Evolutionary conservation across 2,888 invertebrate species (phyloP).

Genomic region (Cheilosia vulpina): DNA sequence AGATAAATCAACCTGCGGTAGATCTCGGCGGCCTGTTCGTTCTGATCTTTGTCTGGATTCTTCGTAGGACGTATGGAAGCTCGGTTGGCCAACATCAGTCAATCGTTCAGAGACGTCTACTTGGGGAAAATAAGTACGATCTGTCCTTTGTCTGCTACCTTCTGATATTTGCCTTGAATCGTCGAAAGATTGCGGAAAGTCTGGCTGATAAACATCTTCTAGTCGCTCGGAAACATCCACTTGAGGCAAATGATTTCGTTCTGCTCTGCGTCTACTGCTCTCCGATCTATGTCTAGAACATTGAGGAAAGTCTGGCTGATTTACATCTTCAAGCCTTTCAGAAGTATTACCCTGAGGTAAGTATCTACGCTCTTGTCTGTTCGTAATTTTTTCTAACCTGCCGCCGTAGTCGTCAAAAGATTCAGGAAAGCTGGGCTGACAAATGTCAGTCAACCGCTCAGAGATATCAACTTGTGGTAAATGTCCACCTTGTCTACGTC

Average conservation of each 20-base stretch:
- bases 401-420: slow-evolving; percentile 2
- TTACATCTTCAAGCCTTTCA: slow-evolving; percentile 1
- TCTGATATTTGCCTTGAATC: not conserved
- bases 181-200: not conserved
- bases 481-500: not conserved
- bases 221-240: not conserved
- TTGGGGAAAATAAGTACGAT: not conserved
- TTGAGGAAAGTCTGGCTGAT: slow-evolving; percentile 2
- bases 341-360: not conserved
- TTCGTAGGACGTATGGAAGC: slow-evolving; percentile 4
- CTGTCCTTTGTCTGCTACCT: not conserved
- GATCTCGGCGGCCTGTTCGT: not conserved
- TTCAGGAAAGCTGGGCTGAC: not conserved
- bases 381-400: not conserved
- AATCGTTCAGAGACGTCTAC: slow-evolving; percentile 7
- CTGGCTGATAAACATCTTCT: not conserved
- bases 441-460: not conserved
- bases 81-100: slow-evolving; percentile 17
- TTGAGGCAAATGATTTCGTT: slow-evolving; percentile 3
- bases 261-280: not conserved
- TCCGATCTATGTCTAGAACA: not conserved
- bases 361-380: not conserved
- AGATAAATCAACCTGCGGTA: not conserved
- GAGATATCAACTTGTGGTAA: not conserved
- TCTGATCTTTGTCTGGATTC: not conserved